phyloP scores from a whole-genome alignment of 2,797 vertebrate genomes.

The Hapalemur alaotrensis region DNA sequence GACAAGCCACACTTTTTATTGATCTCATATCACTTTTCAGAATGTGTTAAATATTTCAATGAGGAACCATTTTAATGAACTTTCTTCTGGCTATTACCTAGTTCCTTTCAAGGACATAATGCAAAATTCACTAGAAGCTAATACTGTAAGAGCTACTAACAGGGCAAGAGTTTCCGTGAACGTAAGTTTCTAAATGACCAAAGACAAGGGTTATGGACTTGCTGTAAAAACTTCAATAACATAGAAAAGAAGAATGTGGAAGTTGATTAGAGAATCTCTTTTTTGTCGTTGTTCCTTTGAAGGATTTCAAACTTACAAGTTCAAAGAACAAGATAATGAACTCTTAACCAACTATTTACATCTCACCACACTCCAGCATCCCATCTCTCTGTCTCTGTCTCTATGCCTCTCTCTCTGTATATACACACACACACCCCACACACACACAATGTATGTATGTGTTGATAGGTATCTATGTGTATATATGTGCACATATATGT shows the following conservation, averaged over 20 bases:
- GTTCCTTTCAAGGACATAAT: slow-evolving; percentile 65
- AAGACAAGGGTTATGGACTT: neutral
- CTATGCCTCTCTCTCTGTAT: no score
- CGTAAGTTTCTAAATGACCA: neutral
- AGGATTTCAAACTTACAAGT: neutral
- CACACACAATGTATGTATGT: neutral
- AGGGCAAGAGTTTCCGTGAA: neutral
- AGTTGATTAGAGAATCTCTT: neutral
- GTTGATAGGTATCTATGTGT: neutral
- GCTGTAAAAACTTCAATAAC: neutral
- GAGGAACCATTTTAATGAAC: slow-evolving; percentile 39
- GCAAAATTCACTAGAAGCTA: slow-evolving; percentile 53
- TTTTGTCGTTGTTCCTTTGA: neutral
- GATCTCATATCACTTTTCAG: slow-evolving; percentile 10
- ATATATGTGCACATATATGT: neutral
- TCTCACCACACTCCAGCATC: neutral
- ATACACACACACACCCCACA: neutral
- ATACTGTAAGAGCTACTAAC: slow-evolving; percentile 62
- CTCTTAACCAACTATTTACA: neutral
- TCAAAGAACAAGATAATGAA: neutral
- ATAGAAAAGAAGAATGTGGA: neutral
- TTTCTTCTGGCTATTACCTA: slow-evolving; percentile 60
- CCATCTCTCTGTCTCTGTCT: neutral
- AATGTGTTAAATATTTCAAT: slow-evolving; percentile 50
- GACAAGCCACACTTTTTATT: neutral